phyloP scores from a whole-genome alignment of 1,140 invertebrate genomes.

The Magallana angulata region DNA sequence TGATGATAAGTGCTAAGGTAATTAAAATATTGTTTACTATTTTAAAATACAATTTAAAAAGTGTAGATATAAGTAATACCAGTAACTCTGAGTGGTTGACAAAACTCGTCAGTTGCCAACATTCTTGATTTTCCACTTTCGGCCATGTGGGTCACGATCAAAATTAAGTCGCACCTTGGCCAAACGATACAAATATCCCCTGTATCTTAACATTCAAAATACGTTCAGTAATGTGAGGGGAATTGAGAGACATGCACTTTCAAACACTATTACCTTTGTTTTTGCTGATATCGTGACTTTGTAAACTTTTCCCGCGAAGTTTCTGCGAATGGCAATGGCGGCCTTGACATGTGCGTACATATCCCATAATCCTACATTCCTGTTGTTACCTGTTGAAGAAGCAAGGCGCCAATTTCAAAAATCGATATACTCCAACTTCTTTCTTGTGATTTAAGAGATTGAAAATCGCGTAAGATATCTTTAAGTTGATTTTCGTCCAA shows the following conservation, averaged over 20 bases:
- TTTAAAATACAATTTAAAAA: too few species aligned
- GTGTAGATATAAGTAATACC: too few species aligned
- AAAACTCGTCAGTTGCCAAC: not conserved
- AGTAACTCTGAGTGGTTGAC: not conserved
- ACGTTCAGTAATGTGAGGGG: not conserved
- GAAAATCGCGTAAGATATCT: not conserved
- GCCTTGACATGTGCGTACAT: conserved; percentile 43
- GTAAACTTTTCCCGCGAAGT: conserved; percentile 41
- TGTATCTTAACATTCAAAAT: not conserved
- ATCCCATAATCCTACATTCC: conserved; percentile 39
- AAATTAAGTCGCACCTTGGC: not conserved
- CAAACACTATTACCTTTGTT: conserved; percentile 8
- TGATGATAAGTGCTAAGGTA: too few species aligned
- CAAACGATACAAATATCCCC: not conserved
- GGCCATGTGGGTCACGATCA: conserved; percentile 39
- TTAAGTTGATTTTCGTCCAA: not conserved
- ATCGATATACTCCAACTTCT: not conserved
- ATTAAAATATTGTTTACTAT: too few species aligned
- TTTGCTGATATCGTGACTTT: conserved; percentile 3
- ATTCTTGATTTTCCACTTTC: conserved; percentile 6
- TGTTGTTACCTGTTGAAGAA: conserved; percentile 40
- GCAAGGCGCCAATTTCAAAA: conserved; percentile 37
- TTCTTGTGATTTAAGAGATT: not conserved
- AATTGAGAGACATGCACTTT: not conserved
- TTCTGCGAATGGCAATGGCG: conserved; percentile 22